Evolutionary conservation across 2,113 vertebrate genomes (phyloP).

Genomic region (Nothobranchius kuhntae): DNA sequence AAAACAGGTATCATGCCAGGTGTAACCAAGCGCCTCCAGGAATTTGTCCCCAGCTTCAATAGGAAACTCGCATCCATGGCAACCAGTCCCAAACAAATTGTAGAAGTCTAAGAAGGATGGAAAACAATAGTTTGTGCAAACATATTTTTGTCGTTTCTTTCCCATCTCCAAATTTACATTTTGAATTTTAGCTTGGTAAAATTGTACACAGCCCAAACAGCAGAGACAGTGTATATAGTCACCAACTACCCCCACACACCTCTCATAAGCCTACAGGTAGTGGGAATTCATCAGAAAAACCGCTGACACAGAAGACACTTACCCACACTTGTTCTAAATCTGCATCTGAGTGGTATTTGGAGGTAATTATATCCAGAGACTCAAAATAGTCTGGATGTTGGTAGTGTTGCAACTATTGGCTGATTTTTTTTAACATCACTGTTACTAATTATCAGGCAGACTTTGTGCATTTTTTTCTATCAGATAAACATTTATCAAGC

Average conservation of each 20-base stretch:
- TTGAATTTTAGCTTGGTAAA: conserved; percentile 7
- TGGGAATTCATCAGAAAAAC: conserved; percentile 1
- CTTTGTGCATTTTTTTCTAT: too few species aligned
- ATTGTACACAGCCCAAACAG: neutral
- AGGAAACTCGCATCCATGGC: conserved; percentile 95
- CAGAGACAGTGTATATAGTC: neutral
- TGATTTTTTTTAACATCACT: neutral
- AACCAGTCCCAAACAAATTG: conserved; percentile 90
- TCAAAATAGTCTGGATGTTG: neutral
- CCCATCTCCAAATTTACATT: neutral
- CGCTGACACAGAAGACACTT: neutral
- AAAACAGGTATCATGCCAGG: conserved; percentile 98
- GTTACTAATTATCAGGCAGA: conserved; percentile 1
- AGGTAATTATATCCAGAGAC: neutral
- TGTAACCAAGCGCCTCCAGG: conserved; percentile 92
- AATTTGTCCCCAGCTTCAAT: conserved; percentile 97
- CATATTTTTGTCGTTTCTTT: neutral
- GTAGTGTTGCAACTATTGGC: neutral
- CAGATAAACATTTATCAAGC: too few species aligned
- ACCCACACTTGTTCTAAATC: neutral
- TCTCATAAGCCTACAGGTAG: neutral
- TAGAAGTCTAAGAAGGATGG: conserved; percentile 83
- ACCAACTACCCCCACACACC: neutral
- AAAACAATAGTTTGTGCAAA: too few species aligned
- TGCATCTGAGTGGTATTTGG: neutral